Evolutionary conservation across 2,797 vertebrate genomes (phyloP), one percentile per base, ranked within the genome.

Genomic region (Pyrocephalus nanus): DNA sequence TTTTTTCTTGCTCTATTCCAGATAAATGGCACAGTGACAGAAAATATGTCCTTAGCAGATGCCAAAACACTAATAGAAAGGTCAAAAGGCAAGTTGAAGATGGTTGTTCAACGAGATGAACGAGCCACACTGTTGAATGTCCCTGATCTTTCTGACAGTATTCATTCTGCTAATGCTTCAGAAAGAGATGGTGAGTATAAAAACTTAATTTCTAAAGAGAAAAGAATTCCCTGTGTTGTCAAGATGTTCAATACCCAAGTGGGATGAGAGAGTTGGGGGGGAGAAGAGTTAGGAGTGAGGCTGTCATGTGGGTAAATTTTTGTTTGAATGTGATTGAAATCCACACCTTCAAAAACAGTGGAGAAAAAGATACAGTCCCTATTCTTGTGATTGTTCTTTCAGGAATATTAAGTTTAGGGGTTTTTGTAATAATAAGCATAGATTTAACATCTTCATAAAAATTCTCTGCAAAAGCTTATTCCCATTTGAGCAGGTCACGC

Each of bases 11-110:
- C 76, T 97, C 54, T 96, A 4, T 97, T 97, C 53, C 97, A 99
- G 99, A 99, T 99, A 97, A 99, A 99, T 90, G 99, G 99, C 97
- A 99, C 99, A 66, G 99, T 99, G 97, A 99, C 99, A 7, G 99
- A 99, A 98, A 99, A 99, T 96, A 99, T 99, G 98, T 99, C 99
- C 77, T 97, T 99, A 98, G 99, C 99, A 95, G 99, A 99, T 72
- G 99, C 99, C 93, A 99, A 99, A 98, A 99, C 99, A 88, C 98
- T 99, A 97, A 99, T 99, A 96, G 99, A 99, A 97, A 98, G 99
- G 97, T 99, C 99, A 94, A 99, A 99, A 98, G 99, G 99, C 97
- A 99, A 99, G 97, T 97, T 99, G 97, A 99, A 99, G 98, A 99
- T 99, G 99, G 99, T 99, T n/a, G 99, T 99, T 95, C 99, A 99